Conservation (phyloP, 2,797 vertebrate genomes). For the Catostomus latipinnis region DNA sequence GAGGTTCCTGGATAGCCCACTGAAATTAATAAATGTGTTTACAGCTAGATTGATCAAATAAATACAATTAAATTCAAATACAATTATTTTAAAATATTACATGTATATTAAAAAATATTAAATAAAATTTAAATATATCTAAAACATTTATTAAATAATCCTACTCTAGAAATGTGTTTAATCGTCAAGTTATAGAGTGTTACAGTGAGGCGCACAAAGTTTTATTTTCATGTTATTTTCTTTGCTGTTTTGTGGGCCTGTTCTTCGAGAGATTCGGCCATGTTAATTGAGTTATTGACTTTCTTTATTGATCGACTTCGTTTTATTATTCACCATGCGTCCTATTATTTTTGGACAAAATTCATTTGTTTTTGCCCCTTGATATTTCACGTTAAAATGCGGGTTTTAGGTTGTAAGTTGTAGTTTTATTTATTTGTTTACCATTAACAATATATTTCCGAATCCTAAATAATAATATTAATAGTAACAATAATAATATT, state of each 20-base stretch:
- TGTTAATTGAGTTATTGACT: constrained; percentile 62
- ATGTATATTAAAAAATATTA: not conserved
- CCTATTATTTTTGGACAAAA: constrained; percentile 12
- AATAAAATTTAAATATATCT: not conserved
- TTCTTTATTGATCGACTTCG: constrained; percentile 51
- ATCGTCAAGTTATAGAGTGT: not conserved
- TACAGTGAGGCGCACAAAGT: not conserved
- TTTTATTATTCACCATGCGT: constrained; percentile 48
- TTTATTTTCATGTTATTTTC: constrained; percentile 21
- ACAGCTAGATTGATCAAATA: no score
- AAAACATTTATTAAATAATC: not conserved
- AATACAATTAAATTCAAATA: no score
- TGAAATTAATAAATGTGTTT: no score
- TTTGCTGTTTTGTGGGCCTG: constrained; percentile 27
- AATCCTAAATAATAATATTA: not conserved
- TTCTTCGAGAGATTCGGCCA: constrained; percentile 44
- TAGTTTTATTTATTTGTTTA: not conserved
- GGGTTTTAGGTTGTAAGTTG: not conserved
- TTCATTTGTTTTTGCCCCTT: constrained; percentile 21
- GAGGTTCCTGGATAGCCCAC: no score
- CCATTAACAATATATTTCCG: not conserved
- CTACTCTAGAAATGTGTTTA: not conserved
- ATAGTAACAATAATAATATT: no score
- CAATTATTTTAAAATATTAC: not conserved
- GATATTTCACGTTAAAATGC: constrained; percentile 1